phyloP scores from a whole-genome alignment of 2,888 invertebrate genomes.

The Chrysodeixis includens region DNA sequence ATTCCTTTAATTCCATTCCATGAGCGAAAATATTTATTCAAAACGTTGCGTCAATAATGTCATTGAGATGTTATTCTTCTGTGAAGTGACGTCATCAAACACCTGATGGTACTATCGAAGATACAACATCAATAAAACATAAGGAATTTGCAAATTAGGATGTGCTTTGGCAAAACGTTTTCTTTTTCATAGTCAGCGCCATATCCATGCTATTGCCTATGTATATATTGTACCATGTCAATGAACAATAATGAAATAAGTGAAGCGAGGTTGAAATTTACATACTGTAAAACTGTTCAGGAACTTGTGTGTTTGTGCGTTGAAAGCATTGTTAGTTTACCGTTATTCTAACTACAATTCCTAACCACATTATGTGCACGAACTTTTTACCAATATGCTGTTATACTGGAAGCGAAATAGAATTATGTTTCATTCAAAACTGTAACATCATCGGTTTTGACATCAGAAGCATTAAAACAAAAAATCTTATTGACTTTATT shows the following conservation, averaged over 20 bases:
- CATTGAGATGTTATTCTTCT: not conserved
- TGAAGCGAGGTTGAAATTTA: conserved; percentile 61
- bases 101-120: conserved; percentile 32
- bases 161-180: conserved; percentile 59
- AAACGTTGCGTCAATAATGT: not conserved
- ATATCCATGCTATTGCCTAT: conserved; percentile 58
- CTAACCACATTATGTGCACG: not conserved
- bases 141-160: conserved; percentile 59
- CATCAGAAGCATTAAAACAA: conserved; percentile 6
- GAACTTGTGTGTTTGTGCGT: conserved; percentile 7
- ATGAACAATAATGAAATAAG: conserved; percentile 64
- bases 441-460: no score
- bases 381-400: not conserved
- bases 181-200: conserved; percentile 51
- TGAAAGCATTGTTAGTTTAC: not conserved
- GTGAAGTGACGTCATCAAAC: conserved; percentile 27
- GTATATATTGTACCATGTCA: conserved; percentile 52
- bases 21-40: not conserved
- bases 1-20: not conserved
- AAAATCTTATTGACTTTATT: not conserved
- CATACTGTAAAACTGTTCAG: conserved; percentile 23
- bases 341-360: not conserved
- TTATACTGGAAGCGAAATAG: not conserved
- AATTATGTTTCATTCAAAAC: not conserved
- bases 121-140: conserved; percentile 71